These are phyloP conservation scores for Psammodynastes pulverulentus DNA, from an alignment of 2,113 vertebrate genomes.

Conservation along the genomic window DNA sequence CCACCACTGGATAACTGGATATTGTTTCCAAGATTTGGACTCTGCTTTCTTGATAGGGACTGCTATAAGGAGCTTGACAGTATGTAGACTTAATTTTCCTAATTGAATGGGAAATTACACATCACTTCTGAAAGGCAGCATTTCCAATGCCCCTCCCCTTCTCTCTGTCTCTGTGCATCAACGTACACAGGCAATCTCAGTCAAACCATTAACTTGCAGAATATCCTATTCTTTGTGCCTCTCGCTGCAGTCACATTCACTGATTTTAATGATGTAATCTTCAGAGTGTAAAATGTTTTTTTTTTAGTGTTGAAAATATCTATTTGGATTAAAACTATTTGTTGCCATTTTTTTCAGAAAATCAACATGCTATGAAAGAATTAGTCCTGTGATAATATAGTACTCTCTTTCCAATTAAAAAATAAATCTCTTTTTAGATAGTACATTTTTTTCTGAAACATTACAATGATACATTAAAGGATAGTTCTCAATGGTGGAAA, in stretches of 20 bases:
- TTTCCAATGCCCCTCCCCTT: not conserved
- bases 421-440: conserved; percentile 3
- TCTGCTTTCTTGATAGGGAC: not conserved
- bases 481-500: not conserved
- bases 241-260: not conserved
- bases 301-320: conserved; percentile 1
- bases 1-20: no score
- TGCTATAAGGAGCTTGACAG: not conserved
- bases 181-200: not conserved
- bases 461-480: conserved; percentile 4
- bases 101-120: conserved; percentile 43
- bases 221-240: not conserved
- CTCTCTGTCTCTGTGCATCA: not conserved
- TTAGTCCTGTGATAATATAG: conserved; percentile 39
- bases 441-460: not conserved
- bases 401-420: conserved; percentile 25
- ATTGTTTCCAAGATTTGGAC: not conserved
- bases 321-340: conserved; percentile 36
- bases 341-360: conserved; percentile 24
- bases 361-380: conserved; percentile 31
- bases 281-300: not conserved
- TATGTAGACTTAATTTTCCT: conserved; percentile 22
- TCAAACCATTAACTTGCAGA: not conserved
- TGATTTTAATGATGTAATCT: conserved; percentile 26
- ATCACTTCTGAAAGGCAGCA: conserved; percentile 48